These are phyloP conservation scores for Neomonachus schauinslandi DNA, from an alignment of 2,113 vertebrate genomes.

Conservation along the genomic window DNA sequence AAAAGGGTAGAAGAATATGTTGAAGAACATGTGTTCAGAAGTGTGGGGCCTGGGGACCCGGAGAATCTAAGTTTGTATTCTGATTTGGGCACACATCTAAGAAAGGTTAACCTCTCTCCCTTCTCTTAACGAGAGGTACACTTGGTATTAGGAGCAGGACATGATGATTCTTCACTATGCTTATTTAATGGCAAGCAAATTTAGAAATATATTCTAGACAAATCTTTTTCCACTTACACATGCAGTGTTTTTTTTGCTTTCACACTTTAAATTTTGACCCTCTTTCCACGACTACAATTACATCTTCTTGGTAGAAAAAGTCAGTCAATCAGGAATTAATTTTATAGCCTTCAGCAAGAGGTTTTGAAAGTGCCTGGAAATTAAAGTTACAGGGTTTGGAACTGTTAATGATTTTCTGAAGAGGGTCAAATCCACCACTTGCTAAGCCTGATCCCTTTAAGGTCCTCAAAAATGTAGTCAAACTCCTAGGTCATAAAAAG, in stretches of 20 bases:
- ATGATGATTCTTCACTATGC: background rate
- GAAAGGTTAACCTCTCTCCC: background rate
- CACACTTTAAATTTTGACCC: background rate
- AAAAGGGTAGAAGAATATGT: background rate
- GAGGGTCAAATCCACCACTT: background rate
- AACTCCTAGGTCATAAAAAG: background rate
- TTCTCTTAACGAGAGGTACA: background rate
- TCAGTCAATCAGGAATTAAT: background rate
- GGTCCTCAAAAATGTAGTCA: background rate
- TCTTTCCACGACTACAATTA: background rate
- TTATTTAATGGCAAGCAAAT: constrained; percentile 9
- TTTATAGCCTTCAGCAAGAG: background rate
- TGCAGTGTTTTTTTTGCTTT: background rate
- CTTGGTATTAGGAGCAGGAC: background rate
- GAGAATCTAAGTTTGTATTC: background rate
- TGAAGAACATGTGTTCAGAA: background rate
- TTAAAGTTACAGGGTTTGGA: background rate
- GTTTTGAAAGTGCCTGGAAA: background rate
- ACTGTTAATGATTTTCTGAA: background rate
- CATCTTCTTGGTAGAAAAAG: background rate
- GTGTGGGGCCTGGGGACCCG: background rate
- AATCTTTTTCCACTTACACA: background rate
- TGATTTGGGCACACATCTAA: background rate
- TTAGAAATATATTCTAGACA: background rate
- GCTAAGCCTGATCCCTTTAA: background rate